A percentile compares a stretch with the other conserved stretches of the same genome.
phyloP scores from a whole-genome alignment of 2,797 vertebrate genomes.

The Bradypodion ventrale region DNA sequence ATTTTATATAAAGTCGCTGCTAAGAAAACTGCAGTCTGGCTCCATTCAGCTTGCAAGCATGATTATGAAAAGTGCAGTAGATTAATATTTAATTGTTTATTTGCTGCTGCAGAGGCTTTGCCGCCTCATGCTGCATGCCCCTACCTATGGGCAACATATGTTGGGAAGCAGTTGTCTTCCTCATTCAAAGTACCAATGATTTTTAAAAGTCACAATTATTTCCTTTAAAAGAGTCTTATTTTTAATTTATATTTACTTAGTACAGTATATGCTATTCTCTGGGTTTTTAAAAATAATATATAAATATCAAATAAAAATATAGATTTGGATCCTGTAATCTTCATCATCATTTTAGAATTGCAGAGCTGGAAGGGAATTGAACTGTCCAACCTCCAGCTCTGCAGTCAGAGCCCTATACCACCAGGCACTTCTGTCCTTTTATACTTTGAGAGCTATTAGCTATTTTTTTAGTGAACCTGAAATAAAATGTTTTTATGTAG shows the following conservation, averaged over 20 bases:
- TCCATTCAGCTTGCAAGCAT: background rate
- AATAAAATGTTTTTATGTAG: background rate
- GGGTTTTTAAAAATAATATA: too few species aligned
- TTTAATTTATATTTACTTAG: too few species aligned
- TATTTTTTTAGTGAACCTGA: background rate
- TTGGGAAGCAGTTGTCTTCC: background rate
- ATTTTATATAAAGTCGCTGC: conserved; percentile 3
- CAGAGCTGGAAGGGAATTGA: too few species aligned
- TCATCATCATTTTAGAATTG: too few species aligned
- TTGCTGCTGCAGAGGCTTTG: background rate
- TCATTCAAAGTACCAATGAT: background rate
- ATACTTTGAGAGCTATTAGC: too few species aligned
- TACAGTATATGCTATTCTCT: too few species aligned
- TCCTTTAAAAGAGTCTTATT: background rate
- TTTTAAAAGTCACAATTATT: background rate
- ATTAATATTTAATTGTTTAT: conserved; percentile 8
- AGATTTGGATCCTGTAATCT: too few species aligned
- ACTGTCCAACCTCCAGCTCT: too few species aligned
- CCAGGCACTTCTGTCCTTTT: too few species aligned
- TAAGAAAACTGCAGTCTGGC: background rate
- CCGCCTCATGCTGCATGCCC: accelerated
- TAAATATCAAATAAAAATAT: too few species aligned
- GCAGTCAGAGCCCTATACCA: too few species aligned
- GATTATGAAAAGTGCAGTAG: background rate
- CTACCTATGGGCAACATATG: accelerated